Evolutionary conservation across 2,113 vertebrate species (phyloP), one percentile per base, ranked within the genome.

Genomic region (Micromys minutus): DNA sequence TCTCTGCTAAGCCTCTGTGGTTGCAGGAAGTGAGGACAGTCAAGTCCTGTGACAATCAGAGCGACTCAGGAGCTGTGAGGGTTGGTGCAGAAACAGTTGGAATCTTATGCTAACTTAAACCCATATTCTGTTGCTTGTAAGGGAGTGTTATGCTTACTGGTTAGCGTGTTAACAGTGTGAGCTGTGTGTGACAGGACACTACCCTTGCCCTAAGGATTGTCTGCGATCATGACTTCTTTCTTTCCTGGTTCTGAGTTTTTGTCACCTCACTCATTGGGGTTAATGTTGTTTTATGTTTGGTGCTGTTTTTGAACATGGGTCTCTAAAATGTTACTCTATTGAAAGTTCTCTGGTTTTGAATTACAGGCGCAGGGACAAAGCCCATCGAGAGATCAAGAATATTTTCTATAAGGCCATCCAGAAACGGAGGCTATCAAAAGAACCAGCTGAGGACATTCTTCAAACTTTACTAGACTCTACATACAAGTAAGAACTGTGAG

Each of bases 391-490:
- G 96, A 99, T 99, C 97, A 99, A 99, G 97, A 99, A 98, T 83
- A 99, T 99, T 94, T 99, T 99, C 98, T 99, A 98, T 93, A 98
- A 99, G 88, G 99, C 99, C 88, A 99, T 99, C 94, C 98, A 99
- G 98, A 99, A 99, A 95, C 99, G 99, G 80, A 98, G 99, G 1
- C 96, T 98, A n/a, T 99, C 99, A 29, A 63, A 94, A 65, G 98
- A 98, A 77, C 99, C 98, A 95, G 97, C 98, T 29, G 99, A 99
- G 57, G 99, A 99, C 98, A 99, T 99, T 94, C 99, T 99, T 87
- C 99, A 99, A 97, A 99, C 99, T 7, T 99, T 99, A n/a, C 96
- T 99, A 26, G 99, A 99, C 39, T 98, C 99, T 96, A 99, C 99
- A 0, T 99, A 99, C 97, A 99, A 99, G 99, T 99, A 99, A 97